Evolutionary conservation across 2,888 invertebrate genomes (phyloP).

Genomic region (Hirtodrosophila confusa): DNA sequence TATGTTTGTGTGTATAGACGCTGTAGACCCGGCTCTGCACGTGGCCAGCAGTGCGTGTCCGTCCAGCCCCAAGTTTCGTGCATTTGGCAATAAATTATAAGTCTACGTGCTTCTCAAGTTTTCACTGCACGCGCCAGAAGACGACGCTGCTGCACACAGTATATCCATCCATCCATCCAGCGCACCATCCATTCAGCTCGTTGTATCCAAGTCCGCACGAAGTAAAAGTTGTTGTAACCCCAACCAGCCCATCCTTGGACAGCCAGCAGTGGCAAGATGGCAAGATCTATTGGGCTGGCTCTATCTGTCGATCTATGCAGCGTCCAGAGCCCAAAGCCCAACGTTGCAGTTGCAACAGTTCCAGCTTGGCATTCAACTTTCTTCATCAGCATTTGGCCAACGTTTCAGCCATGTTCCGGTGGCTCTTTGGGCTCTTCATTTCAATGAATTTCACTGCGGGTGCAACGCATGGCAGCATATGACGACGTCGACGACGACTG

Average conservation of each 20-base stretch:
- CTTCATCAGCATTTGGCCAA: constrained; percentile 7
- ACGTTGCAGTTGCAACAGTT: constrained; percentile 13
- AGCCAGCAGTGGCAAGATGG: too few species aligned
- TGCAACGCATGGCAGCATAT: constrained; percentile 50
- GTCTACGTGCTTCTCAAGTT: constrained; percentile 70
- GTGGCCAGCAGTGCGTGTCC: constrained; percentile 70
- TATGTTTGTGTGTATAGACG: background rate
- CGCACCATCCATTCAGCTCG: too few species aligned
- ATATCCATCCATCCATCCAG: background rate
- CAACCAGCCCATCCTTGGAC: background rate
- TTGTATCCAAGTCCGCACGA: background rate
- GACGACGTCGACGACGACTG: constrained; percentile 8
- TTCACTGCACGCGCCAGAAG: constrained; percentile 58
- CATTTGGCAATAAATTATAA: constrained; percentile 77
- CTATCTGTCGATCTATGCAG: too few species aligned
- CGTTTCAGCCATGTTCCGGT: constrained; percentile 30
- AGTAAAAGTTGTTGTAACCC: constrained; percentile 42
- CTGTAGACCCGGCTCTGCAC: constrained; percentile 31
- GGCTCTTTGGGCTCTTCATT: constrained; percentile 12
- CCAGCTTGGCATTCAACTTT: constrained; percentile 13
- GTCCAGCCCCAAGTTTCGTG: constrained; percentile 68
- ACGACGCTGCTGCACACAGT: constrained; percentile 1
- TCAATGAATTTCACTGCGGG: constrained; percentile 26
- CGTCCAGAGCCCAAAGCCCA: background rate
- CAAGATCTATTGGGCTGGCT: background rate